These are phyloP conservation scores for Epinotia ramella DNA, from an alignment of 2,888 invertebrate genomes.

Conservation along the genomic window DNA sequence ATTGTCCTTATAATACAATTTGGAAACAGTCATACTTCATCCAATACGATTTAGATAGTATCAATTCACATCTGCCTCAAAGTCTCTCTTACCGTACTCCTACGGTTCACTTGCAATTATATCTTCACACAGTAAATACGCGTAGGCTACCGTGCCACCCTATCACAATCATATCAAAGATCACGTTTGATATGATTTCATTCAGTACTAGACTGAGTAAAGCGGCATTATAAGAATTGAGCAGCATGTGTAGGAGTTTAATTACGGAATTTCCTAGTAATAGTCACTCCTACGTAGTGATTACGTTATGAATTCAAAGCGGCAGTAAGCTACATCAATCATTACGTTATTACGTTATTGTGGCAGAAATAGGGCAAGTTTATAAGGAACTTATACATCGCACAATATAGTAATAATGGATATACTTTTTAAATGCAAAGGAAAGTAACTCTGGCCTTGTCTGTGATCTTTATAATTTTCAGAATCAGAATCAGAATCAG, in stretches of 20 bases:
- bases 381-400: neutral
- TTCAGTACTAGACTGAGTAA: neutral
- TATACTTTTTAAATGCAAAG: too few species aligned
- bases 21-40: neutral
- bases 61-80: slow-evolving; percentile 9
- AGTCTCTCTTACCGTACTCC: neutral
- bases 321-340: slow-evolving; percentile 5
- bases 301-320: neutral
- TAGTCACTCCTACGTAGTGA: slow-evolving; percentile 3
- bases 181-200: neutral
- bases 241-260: neutral
- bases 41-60: neutral
- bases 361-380: neutral
- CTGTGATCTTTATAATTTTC: too few species aligned
- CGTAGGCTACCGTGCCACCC: neutral
- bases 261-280: slow-evolving; percentile 1
- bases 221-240: neutral
- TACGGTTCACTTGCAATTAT: neutral
- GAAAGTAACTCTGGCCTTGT: too few species aligned
- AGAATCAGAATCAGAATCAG: too few species aligned
- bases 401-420: neutral
- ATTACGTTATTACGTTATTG: neutral
- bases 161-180: slow-evolving; percentile 6
- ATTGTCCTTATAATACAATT: too few species aligned
- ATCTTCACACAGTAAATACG: neutral